phyloP scores from a whole-genome alignment of 2,113 vertebrate species.

The Talpa occidentalis region DNA sequence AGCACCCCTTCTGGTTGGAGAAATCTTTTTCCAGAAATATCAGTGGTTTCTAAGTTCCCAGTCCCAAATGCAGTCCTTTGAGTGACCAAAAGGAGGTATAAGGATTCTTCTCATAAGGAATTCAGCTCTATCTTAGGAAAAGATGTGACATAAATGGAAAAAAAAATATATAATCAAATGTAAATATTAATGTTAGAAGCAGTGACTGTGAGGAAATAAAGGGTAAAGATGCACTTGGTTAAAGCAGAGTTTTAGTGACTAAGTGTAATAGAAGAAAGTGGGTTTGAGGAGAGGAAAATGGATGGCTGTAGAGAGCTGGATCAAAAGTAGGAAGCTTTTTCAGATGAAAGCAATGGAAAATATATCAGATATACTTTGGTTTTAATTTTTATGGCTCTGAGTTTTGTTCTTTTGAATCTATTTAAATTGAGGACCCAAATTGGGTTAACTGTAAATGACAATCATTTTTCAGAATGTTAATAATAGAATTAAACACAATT shows the following conservation, averaged over 20 bases:
- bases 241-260: neutral
- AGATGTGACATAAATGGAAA: neutral
- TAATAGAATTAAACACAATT: neutral
- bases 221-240: neutral
- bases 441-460: neutral
- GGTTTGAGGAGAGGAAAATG: neutral
- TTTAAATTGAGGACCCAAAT: neutral
- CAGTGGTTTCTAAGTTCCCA: neutral
- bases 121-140: neutral
- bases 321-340: neutral
- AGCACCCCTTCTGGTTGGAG: neutral
- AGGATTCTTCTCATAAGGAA: neutral
- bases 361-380: neutral
- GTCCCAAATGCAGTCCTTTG: rapidly evolving
- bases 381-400: neutral
- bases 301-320: neutral
- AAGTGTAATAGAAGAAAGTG: neutral
- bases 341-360: neutral
- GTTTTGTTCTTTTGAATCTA: neutral
- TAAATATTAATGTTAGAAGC: neutral
- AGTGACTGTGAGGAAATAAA: neutral
- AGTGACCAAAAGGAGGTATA: neutral
- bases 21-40: neutral
- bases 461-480: neutral
- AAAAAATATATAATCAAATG: neutral